Percentiles rank a stretch among this genome's conserved stretches.
phyloP scores from a whole-genome alignment of 2,113 vertebrate species.

The Dicrurus megarhynchus region DNA sequence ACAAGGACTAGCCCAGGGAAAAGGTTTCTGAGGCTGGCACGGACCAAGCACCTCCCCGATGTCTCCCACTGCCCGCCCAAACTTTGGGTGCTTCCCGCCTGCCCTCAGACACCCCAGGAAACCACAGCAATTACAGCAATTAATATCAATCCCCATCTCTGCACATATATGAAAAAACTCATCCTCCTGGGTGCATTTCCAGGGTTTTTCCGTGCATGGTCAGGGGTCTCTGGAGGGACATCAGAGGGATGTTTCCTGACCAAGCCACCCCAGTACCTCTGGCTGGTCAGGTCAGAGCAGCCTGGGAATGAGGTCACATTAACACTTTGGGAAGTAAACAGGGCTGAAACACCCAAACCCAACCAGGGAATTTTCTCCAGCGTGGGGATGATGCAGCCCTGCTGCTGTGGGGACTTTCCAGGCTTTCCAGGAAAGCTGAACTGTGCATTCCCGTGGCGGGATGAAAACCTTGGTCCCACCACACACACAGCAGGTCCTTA shows the following conservation, averaged over 20 bases:
- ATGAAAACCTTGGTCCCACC: background rate
- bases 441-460: background rate
- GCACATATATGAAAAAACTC: rapidly evolving
- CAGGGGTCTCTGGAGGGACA: background rate
- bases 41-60: rapidly evolving
- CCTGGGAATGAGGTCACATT: background rate
- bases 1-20: background rate
- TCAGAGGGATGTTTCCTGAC: background rate
- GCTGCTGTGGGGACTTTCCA: background rate
- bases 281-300: background rate
- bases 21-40: background rate
- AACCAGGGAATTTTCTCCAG: background rate
- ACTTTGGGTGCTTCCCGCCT: background rate
- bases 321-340: background rate
- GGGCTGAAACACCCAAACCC: background rate
- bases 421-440: constrained; percentile 22
- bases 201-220: background rate
- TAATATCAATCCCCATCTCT: background rate
- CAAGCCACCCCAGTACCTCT: background rate
- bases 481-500: background rate
- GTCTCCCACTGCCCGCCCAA: background rate
- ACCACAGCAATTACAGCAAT: background rate
- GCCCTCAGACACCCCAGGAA: background rate
- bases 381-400: background rate
- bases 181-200: rapidly evolving